These are phyloP conservation scores for Leuciscus idus DNA, from an alignment of 2,113 vertebrate genomes.

Conservation along the genomic window DNA sequence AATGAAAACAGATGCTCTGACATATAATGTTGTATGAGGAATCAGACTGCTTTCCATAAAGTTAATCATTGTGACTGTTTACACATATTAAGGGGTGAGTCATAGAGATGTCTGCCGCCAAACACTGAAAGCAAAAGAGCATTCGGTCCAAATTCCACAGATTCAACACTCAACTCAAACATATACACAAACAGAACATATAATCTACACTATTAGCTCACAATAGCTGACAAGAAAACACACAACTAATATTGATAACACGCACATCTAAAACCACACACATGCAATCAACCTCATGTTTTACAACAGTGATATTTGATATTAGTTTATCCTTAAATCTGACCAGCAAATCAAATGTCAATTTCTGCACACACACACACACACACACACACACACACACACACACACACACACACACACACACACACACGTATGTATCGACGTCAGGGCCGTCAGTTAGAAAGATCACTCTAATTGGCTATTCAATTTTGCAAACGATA, in stretches of 20 bases:
- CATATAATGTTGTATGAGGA: neutral
- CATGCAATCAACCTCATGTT: too few species aligned
- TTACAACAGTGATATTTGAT: neutral
- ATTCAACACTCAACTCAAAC: neutral
- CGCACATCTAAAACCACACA: neutral
- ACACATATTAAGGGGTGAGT: slow-evolving; percentile 44
- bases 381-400: too few species aligned
- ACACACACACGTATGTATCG: too few species aligned
- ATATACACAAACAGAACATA: slow-evolving; percentile 23
- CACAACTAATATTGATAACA: neutral
- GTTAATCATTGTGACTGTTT: slow-evolving; percentile 38
- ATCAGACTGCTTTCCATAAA: slow-evolving; percentile 6
- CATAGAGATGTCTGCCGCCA: slow-evolving; percentile 20
- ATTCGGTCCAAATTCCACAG: slow-evolving; percentile 5
- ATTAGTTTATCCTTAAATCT: too few species aligned
- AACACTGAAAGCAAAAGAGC: slow-evolving; percentile 33
- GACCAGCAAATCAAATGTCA: too few species aligned
- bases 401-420: too few species aligned
- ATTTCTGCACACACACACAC: too few species aligned
- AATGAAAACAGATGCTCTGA: slow-evolving; percentile 18
- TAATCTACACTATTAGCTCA: slow-evolving; percentile 36
- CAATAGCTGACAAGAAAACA: slow-evolving; percentile 13
- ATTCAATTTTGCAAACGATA: too few species aligned
- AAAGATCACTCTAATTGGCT: too few species aligned
- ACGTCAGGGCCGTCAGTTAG: too few species aligned